A percentile compares a stretch with the other conserved stretches of the same genome.
Evolutionary conservation across 1,140 invertebrate genomes (phyloP).

Genomic region (Cyclargus thomasi): DNA sequence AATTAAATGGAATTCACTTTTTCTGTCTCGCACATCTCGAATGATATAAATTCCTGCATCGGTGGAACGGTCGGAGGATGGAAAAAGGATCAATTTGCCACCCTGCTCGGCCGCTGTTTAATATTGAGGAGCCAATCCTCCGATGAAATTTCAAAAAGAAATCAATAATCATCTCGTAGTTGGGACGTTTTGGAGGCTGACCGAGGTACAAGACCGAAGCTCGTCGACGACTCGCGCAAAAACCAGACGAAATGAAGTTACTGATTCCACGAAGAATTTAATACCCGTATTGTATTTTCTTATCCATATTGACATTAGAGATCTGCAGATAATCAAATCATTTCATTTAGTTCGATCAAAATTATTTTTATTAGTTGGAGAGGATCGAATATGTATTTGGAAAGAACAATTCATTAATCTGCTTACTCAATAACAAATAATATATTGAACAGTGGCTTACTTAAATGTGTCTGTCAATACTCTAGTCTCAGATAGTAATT

Average conservation of each 20-base stretch:
- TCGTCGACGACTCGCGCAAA: slow-evolving; percentile 41
- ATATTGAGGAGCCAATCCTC: slow-evolving; percentile 44
- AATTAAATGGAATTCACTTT: slow-evolving; percentile 72
- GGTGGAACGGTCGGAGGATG: slow-evolving; percentile 31
- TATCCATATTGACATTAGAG: slow-evolving; percentile 27
- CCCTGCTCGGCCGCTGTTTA: slow-evolving; percentile 46
- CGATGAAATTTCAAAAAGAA: slow-evolving; percentile 42
- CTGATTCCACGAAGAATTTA: slow-evolving; percentile 59
- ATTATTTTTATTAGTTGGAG: not conserved
- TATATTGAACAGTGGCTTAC: not conserved
- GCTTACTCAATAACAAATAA: not conserved
- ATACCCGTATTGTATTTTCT: slow-evolving; percentile 40
- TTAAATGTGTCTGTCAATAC: too few relatives aligned
- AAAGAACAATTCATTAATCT: too few relatives aligned
- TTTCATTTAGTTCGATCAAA: slow-evolving; percentile 36
- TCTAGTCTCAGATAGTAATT: too few relatives aligned
- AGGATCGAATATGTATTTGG: not conserved
- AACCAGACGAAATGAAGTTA: slow-evolving; percentile 49
- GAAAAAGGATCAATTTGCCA: slow-evolving; percentile 64
- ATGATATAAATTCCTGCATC: slow-evolving; percentile 65
- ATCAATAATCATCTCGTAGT: slow-evolving; percentile 50
- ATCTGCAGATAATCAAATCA: slow-evolving; percentile 30
- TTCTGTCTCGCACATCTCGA: slow-evolving; percentile 47
- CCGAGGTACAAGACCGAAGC: slow-evolving; percentile 40
- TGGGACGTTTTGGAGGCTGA: slow-evolving; percentile 43